Percentiles rank a stretch among this genome's conserved stretches.
Conservation (phyloP, 2,797 vertebrate genomes). For the Pseudochaenichthys georgianus region DNA sequence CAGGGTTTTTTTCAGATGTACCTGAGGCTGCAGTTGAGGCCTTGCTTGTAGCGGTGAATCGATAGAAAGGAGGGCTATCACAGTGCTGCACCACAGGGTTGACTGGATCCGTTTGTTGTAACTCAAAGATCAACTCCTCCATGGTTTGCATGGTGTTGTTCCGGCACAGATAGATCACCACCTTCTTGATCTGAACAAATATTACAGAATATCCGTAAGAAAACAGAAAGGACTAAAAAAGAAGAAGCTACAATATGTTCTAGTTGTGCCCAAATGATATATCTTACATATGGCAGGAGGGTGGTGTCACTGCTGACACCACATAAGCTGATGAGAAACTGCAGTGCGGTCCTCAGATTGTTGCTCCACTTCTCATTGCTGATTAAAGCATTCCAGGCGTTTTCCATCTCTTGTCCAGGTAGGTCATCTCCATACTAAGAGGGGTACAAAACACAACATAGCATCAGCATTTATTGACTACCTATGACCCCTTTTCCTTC, state of each 20-base stretch:
- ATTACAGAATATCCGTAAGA: slow-evolving; percentile 2
- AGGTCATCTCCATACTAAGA: slow-evolving; percentile 96
- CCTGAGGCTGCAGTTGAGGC: slow-evolving; percentile 90
- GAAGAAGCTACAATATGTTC: neutral
- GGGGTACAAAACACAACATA: slow-evolving; percentile 9
- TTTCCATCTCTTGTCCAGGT: slow-evolving; percentile 97
- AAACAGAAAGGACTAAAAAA: neutral
- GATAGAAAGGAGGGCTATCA: slow-evolving; percentile 97
- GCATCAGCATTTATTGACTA: slow-evolving; percentile 9
- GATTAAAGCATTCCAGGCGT: slow-evolving; percentile 96
- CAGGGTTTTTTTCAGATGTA: slow-evolving; percentile 62
- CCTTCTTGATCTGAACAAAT: slow-evolving; percentile 94
- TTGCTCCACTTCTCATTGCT: slow-evolving; percentile 97
- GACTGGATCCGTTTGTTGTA: slow-evolving; percentile 96
- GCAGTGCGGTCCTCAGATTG: slow-evolving; percentile 93
- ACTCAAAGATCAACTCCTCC: slow-evolving; percentile 96
- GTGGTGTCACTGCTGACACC: slow-evolving; percentile 97
- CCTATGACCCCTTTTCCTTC: neutral
- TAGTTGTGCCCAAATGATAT: slow-evolving; percentile 4
- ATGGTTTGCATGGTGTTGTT: slow-evolving; percentile 98
- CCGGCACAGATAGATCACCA: slow-evolving; percentile 95
- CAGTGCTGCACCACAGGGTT: slow-evolving; percentile 97
- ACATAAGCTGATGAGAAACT: slow-evolving; percentile 97
- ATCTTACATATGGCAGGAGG: slow-evolving; percentile 92
- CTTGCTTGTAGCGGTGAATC: slow-evolving; percentile 94